Conservation (phyloP, 2,113 vertebrate species). For the Myiagra hebetior region DNA sequence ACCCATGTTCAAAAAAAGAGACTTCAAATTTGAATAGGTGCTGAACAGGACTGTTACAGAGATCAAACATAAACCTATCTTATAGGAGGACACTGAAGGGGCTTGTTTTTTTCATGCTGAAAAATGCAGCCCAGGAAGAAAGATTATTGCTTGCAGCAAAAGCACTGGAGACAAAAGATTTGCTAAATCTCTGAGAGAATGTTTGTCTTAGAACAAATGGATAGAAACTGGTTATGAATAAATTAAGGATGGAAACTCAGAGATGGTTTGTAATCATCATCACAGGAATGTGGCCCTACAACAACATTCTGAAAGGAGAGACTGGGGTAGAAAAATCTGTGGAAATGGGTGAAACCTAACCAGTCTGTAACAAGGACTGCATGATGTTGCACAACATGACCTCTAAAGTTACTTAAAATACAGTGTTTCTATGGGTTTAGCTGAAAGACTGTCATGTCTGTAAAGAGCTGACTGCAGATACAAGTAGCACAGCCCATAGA, state of each 20-base stretch:
- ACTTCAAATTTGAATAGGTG: not conserved
- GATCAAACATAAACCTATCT: not conserved
- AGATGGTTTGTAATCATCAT: not conserved
- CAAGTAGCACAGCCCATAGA: not conserved
- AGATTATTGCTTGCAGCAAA: not conserved
- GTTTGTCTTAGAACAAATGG: not conserved
- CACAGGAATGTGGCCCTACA: not conserved
- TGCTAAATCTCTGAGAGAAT: not conserved
- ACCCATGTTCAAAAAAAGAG: not conserved
- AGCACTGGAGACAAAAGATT: not conserved
- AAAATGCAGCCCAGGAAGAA: not conserved
- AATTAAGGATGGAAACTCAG: not conserved
- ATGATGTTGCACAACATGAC: not conserved
- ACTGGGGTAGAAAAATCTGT: not conserved
- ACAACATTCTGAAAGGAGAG: not conserved
- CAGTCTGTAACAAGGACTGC: not conserved
- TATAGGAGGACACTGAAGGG: not conserved
- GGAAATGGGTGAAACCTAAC: not conserved
- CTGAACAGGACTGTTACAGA: not conserved
- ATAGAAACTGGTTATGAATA: not conserved
- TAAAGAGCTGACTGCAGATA: not conserved
- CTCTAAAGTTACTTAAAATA: not conserved
- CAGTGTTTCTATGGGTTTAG: not conserved
- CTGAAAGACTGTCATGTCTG: not conserved
- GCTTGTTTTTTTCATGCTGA: not conserved